Evolutionary conservation across 2,888 invertebrate genomes (phyloP), one percentile per base, ranked within the genome.

Genomic region (Drosophila rellima): DNA sequence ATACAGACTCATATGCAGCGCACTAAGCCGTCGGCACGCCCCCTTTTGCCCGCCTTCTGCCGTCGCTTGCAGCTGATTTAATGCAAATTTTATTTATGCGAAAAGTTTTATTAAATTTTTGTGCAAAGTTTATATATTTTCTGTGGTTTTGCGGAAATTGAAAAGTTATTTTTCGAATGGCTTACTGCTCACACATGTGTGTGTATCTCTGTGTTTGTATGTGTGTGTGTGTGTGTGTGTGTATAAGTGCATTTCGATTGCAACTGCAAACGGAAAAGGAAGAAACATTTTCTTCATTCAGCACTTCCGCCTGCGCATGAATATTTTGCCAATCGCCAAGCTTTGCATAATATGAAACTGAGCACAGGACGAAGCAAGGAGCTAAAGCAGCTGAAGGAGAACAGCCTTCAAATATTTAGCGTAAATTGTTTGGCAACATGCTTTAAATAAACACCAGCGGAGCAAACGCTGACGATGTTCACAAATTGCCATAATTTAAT

Each of bases 41-140:
- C 51, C 17, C 50, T 26, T 42, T 29, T 26, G 26, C 23, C 66
- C 65, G 52, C 59, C 40, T 33, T n/a, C 33, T 55, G 74, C 67
- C 70, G 73, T 80, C 80, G 78, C 79, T 81, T 89, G 82, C 87
- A 88, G 85, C 81, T 90, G 90, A 90, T 91, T 91, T 89, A 88
- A 90, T 91, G 87, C 89, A 91, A 90, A 91, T 90, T 90, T 90
- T 90, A 90, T 90, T 90, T 90, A 91, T 91, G 89, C 79, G 90
- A 88, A 91, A 90, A 90, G 90, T 90, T 90, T 91, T 91, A 90
- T 91, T 91, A 90, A 85, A 91, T 90, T 91, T 89, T 81, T 88
- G 78, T 78, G 70, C 82, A 86, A 87, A 86, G 87, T 90, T 90
- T 87, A 84, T 87, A 84, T 90, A 87, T 87, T 88, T 89, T 90